Evolutionary conservation across 1,140 invertebrate species (phyloP), one percentile per base, ranked within the genome.

Genomic region (Drosophila eugracilis): DNA sequence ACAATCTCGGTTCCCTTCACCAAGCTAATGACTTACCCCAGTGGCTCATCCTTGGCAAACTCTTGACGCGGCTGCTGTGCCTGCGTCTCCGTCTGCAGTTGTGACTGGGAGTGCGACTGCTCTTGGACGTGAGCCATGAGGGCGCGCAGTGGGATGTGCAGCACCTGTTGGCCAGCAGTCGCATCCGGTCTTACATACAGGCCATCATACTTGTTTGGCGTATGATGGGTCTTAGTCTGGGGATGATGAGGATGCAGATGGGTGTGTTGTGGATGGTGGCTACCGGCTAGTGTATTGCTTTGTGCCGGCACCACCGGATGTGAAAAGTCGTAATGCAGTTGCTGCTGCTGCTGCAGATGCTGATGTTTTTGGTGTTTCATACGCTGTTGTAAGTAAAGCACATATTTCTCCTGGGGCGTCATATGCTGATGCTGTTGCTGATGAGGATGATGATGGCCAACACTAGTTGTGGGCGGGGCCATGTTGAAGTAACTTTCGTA

Each of bases 371-470:
- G 84, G 53, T 78, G 75, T 57, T 79, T 88, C 76, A 90, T 78
- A 49, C 89, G 90, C 70, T 91, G 88, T 42, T 90, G 84, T 55
- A 91, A 90, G 69, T 91, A 91, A 44, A 79, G 70, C 54, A 91
- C 90, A 62, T 91, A 91, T 49, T 90, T 90, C 66, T 91, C 80
- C 77, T 91, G 90, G 15, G 90, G 90, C 50, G 90, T 91, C 81
- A 91, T 44, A 26, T 76, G 78, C 10, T 39, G 47, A 36, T 74
- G 57, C 45, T 47, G 63, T 22, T 54, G 37, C 36, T 78, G 55
- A 17, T 17, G 28, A 44, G 32, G 53, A 22, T 21, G 32, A 49
- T 37, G 44, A 37, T 48, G 32, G 9, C 21, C 54, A 26, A 24
- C 3, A 17, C 49, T 26, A 7, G 44, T 45, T 30, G 76, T 30